Evolutionary conservation across 1,140 invertebrate species (phyloP), one percentile per base, ranked within the genome.

Genomic region (Apis cerana): DNA sequence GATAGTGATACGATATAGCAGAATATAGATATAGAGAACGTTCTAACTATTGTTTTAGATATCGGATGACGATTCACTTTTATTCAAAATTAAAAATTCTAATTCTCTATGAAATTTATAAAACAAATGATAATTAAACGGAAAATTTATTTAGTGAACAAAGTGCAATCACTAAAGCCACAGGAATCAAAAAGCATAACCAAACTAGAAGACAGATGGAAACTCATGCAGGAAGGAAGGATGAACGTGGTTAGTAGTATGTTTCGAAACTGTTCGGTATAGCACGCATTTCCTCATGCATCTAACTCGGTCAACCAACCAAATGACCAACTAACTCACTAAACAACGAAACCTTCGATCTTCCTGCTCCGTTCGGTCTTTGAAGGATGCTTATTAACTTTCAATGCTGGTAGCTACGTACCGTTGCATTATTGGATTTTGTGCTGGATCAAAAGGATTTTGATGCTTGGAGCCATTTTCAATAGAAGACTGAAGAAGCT

Each of bases 291-390:
- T 64, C 1, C 17, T 33, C 64, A 33, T 67, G 43, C 33, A 43
- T 67, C 19, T 27, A 33, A 17, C 15, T 67, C 19, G 4, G 10
- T 19, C 1, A 11, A 43, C 64, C 64, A 67, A 43, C 19, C 64
- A 27, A 67, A 67, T 21, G 64, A 67, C 33, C 64, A 4, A 43
- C 33, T 19, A 67, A 43, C 33, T 43, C 19, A 67, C 64, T 43
- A 67, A 43, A 33, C 27, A 67, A 67, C 19, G 64, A 67, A 43
- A 67, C 33, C 64, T 67, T 67, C 33, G 33, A 67, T 33, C 64
- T 67, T 67, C 64, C 33, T 43, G 11, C 7, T 19, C 17, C 19
- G 7, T 10, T 21, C 11, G 19, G 17, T 21, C 17, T 1, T 43
- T 17, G 33, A 43, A 67, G 33, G 64, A 65, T 65, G 17, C 64